Percentiles rank a stretch among this genome's conserved stretches.
These are phyloP conservation scores for Mustela lutreola DNA, from an alignment of 2,113 vertebrate genomes.

Conservation along the genomic window DNA sequence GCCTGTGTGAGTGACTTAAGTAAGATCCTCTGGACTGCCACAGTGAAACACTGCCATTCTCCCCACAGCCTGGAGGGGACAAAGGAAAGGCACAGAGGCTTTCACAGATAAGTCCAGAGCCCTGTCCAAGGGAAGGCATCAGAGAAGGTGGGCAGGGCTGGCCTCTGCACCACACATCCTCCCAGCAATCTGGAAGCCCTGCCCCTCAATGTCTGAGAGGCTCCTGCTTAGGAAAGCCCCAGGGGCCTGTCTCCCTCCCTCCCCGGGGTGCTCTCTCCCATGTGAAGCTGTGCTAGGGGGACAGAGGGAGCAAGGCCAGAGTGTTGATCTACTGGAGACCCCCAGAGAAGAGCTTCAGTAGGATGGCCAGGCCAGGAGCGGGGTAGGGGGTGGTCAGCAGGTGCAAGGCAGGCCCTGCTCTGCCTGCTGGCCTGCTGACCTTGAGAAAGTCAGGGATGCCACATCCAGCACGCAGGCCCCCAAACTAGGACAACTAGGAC, in stretches of 20 bases:
- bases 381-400: not conserved
- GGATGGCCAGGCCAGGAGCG: not conserved
- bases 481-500: not conserved
- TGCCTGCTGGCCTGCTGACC: conserved; percentile 27
- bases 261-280: not conserved
- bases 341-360: not conserved
- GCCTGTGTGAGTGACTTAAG: not conserved
- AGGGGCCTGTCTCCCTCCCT: not conserved
- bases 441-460: conserved; percentile 11
- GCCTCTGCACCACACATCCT: not conserved
- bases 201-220: not conserved
- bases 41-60: not conserved
- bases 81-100: not conserved
- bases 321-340: not conserved
- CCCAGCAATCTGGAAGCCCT: not conserved
- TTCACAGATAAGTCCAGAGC: not conserved
- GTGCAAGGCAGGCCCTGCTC: not conserved
- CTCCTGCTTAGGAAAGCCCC: not conserved
- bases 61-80: not conserved
- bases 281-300: not conserved
- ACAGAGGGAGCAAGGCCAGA: not conserved
- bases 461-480: fast-evolving
- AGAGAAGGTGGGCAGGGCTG: not conserved
- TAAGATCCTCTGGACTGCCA: conserved; percentile 33
- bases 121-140: not conserved